Percentiles rank a stretch among this genome's conserved stretches.
Evolutionary conservation across 2,888 invertebrate genomes (phyloP).

Genomic region (Aleiodes leptofemur): DNA sequence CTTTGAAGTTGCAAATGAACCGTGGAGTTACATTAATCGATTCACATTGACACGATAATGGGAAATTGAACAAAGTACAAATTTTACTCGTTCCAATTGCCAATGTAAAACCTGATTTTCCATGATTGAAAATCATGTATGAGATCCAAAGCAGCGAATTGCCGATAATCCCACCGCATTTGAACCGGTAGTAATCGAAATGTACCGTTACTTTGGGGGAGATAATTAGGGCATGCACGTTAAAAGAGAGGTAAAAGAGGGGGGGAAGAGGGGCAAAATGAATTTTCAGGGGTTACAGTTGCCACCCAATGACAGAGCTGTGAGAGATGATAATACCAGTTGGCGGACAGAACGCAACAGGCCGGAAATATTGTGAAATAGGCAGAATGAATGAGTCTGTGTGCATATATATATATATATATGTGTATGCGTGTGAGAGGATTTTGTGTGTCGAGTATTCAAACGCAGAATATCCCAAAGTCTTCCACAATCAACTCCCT

Average conservation of each 20-base stretch:
- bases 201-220: conserved; percentile 23
- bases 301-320: conserved; percentile 22
- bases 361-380: conserved; percentile 60
- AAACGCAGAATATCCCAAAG: background rate
- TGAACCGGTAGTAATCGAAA: conserved; percentile 41
- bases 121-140: conserved; percentile 14
- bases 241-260: background rate
- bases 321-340: conserved; percentile 54
- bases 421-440: conserved; percentile 43
- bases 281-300: conserved; percentile 13
- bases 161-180: conserved; percentile 34
- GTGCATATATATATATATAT: background rate
- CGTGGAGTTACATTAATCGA: background rate
- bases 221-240: conserved; percentile 39
- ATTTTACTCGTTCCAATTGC: background rate
- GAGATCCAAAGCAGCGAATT: conserved; percentile 15
- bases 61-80: background rate
- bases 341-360: conserved; percentile 55
- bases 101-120: conserved; percentile 15
- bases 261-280: background rate
- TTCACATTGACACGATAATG: background rate
- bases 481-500: conserved; percentile 3
- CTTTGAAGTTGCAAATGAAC: background rate
- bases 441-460: conserved; percentile 40
- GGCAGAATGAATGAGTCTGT: conserved; percentile 47